Conservation (phyloP, 2,113 vertebrate species). For the Poeciliopsis occidentalis region DNA sequence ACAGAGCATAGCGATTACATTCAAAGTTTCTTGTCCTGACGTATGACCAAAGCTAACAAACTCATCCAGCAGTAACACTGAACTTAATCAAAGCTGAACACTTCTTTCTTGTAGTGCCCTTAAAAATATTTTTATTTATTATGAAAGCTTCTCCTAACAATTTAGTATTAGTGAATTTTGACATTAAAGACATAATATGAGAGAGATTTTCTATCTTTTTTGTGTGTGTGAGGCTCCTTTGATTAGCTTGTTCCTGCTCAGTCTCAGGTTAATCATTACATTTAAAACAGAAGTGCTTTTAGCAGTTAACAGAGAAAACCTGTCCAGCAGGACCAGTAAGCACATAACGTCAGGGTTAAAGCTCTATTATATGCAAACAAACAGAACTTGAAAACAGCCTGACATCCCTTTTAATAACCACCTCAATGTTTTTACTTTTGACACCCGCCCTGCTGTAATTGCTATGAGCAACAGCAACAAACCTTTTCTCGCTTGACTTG, state of each 20-base stretch:
- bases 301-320: slow-evolving; percentile 50
- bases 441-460: background rate
- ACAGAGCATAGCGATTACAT: background rate
- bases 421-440: background rate
- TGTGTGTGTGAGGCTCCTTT: background rate
- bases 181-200: background rate
- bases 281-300: slow-evolving; percentile 30
- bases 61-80: background rate
- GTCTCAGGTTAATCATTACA: slow-evolving; percentile 60
- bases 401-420: background rate
- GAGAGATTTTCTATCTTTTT: background rate
- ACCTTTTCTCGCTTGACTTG: background rate
- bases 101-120: background rate
- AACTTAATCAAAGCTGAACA: background rate
- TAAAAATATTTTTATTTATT: background rate
- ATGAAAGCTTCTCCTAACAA: background rate
- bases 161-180: background rate
- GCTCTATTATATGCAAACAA: slow-evolving; percentile 27
- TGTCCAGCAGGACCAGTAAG: slow-evolving; percentile 55
- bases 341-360: background rate
- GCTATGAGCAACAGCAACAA: background rate
- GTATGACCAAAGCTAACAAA: background rate
- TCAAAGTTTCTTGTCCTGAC: background rate
- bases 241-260: background rate
- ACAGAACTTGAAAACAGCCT: slow-evolving; percentile 25